phyloP scores from a whole-genome alignment of 2,113 vertebrate genomes.

The Gymnarchus niloticus region DNA sequence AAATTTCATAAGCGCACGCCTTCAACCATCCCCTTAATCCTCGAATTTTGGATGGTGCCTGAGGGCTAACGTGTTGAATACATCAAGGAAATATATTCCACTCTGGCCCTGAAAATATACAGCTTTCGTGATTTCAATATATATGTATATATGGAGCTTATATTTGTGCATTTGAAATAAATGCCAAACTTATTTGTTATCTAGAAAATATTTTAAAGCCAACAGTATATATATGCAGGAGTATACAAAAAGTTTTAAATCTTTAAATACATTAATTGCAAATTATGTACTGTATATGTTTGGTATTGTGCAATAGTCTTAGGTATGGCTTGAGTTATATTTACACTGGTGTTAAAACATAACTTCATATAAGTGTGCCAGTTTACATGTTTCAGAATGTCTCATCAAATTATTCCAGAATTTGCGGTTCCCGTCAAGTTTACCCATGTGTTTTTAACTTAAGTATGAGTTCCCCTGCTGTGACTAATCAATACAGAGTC shows the following conservation, averaged over 20 bases:
- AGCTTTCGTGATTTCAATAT: background rate
- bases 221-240: background rate
- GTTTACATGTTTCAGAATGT: too few species aligned
- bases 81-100: slow-evolving; percentile 16
- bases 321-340: too few species aligned
- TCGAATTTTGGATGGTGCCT: background rate
- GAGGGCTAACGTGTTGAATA: background rate
- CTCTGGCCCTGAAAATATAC: background rate
- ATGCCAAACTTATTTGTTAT: background rate
- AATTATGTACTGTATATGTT: background rate
- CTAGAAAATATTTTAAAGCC: background rate
- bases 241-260: background rate
- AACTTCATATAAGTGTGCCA: too few species aligned
- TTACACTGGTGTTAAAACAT: too few species aligned
- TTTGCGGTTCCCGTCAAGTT: too few species aligned
- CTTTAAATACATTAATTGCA: background rate
- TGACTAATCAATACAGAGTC: too few species aligned
- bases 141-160: background rate
- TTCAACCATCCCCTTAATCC: slow-evolving; percentile 10
- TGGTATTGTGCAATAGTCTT: too few species aligned
- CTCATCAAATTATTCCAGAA: too few species aligned
- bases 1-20: slow-evolving; percentile 7
- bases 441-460: too few species aligned
- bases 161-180: background rate
- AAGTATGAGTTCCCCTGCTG: too few species aligned